Evolutionary conservation across 2,888 invertebrate species (phyloP).

Genomic region (Drosophila koepferae): DNA sequence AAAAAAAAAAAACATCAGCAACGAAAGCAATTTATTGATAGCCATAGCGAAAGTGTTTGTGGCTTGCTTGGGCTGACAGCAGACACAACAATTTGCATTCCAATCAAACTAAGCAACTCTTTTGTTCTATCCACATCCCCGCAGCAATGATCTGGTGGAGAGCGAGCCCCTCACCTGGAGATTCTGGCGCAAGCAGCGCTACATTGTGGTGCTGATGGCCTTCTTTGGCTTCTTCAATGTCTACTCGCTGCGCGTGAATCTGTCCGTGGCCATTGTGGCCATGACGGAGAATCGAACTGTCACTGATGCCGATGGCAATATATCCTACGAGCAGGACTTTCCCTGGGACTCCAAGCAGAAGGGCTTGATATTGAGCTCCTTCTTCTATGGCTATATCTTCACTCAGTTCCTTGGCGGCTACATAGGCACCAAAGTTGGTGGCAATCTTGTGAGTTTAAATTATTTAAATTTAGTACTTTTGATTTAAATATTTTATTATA

Average conservation of each 20-base stretch:
- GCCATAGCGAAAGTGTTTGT: constrained; percentile 61
- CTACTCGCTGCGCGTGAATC: constrained; percentile 93
- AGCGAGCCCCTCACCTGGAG: constrained; percentile 87
- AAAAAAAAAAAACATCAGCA: neutral
- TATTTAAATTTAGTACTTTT: neutral
- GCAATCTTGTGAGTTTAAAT: constrained; percentile 87
- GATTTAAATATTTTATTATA: neutral
- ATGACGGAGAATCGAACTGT: constrained; percentile 92
- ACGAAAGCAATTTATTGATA: constrained; percentile 16
- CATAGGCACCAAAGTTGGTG: constrained; percentile 93
- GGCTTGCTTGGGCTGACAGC: constrained; percentile 17
- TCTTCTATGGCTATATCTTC: constrained; percentile 95
- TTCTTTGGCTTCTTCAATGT: constrained; percentile 95
- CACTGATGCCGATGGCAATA: constrained; percentile 88
- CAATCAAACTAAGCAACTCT: neutral
- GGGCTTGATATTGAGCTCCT: constrained; percentile 93
- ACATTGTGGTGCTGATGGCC: constrained; percentile 91
- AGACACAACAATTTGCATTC: neutral
- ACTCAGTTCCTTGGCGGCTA: constrained; percentile 94
- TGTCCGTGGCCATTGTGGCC: constrained; percentile 96
- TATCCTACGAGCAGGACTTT: constrained; percentile 89
- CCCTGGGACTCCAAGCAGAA: constrained; percentile 92
- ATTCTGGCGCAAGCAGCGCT: constrained; percentile 91
- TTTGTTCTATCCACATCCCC: constrained; percentile 3
- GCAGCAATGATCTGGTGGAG: constrained; percentile 79